phyloP scores from a whole-genome alignment of 1,140 invertebrate genomes.

The Anastrepha ludens region DNA sequence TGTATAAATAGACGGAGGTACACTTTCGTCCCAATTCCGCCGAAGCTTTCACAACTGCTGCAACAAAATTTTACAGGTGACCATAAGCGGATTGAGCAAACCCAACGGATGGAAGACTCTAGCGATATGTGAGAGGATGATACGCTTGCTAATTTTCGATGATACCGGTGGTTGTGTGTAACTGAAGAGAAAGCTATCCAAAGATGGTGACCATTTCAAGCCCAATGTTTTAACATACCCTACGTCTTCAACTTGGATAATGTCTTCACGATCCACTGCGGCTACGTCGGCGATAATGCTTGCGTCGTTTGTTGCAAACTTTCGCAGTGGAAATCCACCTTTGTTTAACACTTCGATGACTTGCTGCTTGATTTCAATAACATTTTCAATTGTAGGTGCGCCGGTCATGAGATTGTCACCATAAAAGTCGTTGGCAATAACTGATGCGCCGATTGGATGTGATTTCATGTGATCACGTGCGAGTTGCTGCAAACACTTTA shows the following conservation, averaged over 20 bases:
- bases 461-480: conserved; percentile 61
- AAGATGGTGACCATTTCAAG: conserved; percentile 22
- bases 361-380: not conserved
- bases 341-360: not conserved
- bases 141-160: not conserved
- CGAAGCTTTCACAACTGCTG: not conserved
- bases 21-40: not conserved
- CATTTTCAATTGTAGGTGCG: not conserved
- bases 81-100: not conserved
- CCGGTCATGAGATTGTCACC: not conserved
- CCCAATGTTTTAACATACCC: conserved; percentile 31
- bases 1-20: not conserved
- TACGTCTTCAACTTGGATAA: not conserved
- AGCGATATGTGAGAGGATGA: not conserved
- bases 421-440: not conserved
- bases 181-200: not conserved
- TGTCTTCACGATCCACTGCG: not conserved
- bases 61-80: not conserved
- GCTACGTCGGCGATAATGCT: not conserved
- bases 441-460: not conserved
- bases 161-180: not conserved
- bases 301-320: not conserved
- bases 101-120: not conserved
- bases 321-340: not conserved
- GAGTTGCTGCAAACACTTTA: conserved; percentile 60